Conservation (phyloP, 2,113 vertebrate genomes). For the Balaenoptera acutorostrata region DNA sequence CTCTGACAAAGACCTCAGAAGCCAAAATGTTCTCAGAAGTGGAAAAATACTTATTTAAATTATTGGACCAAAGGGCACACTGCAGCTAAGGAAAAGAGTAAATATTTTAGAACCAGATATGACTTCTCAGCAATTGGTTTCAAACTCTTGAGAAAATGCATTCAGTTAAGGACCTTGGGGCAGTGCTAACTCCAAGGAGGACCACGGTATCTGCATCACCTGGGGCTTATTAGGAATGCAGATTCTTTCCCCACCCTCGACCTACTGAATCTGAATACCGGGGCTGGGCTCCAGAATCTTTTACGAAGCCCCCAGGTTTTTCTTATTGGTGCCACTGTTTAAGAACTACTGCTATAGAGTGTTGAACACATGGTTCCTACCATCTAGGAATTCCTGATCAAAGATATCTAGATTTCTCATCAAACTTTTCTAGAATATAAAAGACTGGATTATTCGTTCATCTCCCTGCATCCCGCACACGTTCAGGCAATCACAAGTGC, state of each 20-base stretch:
- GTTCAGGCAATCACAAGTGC: neutral
- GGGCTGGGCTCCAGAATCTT: neutral
- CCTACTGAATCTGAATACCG: neutral
- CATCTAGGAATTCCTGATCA: neutral
- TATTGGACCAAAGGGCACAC: neutral
- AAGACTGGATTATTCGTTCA: neutral
- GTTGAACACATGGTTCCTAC: neutral
- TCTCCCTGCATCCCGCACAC: neutral
- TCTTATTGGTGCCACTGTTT: neutral
- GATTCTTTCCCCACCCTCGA: neutral
- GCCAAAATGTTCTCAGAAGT: neutral
- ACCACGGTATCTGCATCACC: neutral
- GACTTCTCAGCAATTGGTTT: conserved; percentile 11
- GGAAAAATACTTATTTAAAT: neutral
- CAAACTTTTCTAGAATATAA: neutral
- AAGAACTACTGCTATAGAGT: neutral
- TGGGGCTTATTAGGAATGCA: neutral
- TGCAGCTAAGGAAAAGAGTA: neutral
- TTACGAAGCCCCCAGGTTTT: neutral
- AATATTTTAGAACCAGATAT: neutral
- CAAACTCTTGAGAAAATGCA: neutral
- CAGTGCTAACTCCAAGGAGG: neutral
- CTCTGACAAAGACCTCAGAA: neutral
- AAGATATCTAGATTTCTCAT: neutral
- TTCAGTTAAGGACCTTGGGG: neutral